Evolutionary conservation across 2,888 invertebrate species (phyloP).

Genomic region (Lathronympha strigana): DNA sequence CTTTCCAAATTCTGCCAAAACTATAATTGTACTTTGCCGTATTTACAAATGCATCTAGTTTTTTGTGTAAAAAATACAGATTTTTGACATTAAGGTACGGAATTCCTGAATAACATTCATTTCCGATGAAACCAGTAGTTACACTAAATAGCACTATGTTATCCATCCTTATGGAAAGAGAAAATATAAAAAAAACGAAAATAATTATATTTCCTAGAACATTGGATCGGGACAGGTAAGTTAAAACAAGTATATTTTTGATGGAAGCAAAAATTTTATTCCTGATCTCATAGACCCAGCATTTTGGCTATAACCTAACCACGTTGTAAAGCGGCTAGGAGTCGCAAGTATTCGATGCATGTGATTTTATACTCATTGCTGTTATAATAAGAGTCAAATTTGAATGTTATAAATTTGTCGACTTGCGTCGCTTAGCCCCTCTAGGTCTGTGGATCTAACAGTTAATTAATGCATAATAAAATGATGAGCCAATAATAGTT

Average conservation of each 20-base stretch:
- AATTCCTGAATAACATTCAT: conserved; percentile 50
- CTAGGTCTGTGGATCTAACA: conserved; percentile 20
- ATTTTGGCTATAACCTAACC: conserved; percentile 27
- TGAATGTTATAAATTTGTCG: too few relatives aligned
- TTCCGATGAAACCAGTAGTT: conserved; percentile 67
- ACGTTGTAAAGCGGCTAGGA: conserved; percentile 2
- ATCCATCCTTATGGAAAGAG: neutral
- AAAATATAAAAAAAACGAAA: conserved; percentile 16
- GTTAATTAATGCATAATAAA: conserved; percentile 23
- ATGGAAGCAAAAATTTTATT: conserved; percentile 41
- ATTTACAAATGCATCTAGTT: conserved; percentile 26
- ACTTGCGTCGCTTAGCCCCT: conserved; percentile 9
- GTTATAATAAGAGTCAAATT: neutral
- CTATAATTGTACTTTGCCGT: conserved; percentile 25
- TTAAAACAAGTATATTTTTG: conserved; percentile 37
- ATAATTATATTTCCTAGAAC: conserved; percentile 24
- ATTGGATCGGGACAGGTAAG: conserved; percentile 23
- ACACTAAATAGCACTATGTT: conserved; percentile 46
- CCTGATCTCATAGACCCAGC: conserved; percentile 28
- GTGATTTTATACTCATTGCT: conserved; percentile 3
- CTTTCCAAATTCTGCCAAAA: conserved; percentile 2
- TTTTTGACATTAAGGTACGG: conserved; percentile 18
- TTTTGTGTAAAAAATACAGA: conserved; percentile 18
- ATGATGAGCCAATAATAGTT: conserved; percentile 32
- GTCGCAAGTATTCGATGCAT: neutral